Percentiles rank a stretch among this genome's conserved stretches.
Evolutionary conservation across 2,113 vertebrate genomes (phyloP).

Genomic region (Riparia riparia): DNA sequence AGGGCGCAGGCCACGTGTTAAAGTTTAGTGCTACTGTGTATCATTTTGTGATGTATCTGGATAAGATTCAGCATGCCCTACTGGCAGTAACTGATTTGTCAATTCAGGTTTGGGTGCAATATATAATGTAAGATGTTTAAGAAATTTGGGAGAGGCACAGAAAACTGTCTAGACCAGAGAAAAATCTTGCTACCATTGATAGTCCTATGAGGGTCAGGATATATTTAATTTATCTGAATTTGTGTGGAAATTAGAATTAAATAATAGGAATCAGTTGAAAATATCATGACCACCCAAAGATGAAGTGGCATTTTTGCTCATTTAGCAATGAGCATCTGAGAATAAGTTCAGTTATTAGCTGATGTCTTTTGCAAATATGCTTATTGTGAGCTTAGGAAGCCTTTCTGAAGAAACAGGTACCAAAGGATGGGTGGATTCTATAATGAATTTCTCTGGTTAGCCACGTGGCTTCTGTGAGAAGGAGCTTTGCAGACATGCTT

Average conservation of each 20-base stretch:
- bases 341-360: not conserved
- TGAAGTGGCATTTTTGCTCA: too few relatives aligned
- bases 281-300: not conserved
- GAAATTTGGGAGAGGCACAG: not conserved
- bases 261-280: not conserved
- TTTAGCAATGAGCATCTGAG: not conserved
- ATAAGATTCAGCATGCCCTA: not conserved
- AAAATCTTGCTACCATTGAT: not conserved
- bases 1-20: accelerated
- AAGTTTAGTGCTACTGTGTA: not conserved
- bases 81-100: not conserved
- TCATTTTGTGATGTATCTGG: not conserved
- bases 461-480: not conserved
- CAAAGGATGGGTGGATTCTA: not conserved
- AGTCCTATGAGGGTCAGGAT: not conserved
- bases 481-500: not conserved
- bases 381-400: not conserved
- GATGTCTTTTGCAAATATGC: not conserved
- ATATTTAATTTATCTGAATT: not conserved
- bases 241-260: not conserved
- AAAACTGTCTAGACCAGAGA: not conserved
- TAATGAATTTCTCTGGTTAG: not conserved
- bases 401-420: not conserved
- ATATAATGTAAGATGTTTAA: not conserved
- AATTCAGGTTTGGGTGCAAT: not conserved